These are phyloP conservation scores for Chionomys nivalis DNA, from an alignment of 2,113 vertebrate species.

Conservation along the genomic window DNA sequence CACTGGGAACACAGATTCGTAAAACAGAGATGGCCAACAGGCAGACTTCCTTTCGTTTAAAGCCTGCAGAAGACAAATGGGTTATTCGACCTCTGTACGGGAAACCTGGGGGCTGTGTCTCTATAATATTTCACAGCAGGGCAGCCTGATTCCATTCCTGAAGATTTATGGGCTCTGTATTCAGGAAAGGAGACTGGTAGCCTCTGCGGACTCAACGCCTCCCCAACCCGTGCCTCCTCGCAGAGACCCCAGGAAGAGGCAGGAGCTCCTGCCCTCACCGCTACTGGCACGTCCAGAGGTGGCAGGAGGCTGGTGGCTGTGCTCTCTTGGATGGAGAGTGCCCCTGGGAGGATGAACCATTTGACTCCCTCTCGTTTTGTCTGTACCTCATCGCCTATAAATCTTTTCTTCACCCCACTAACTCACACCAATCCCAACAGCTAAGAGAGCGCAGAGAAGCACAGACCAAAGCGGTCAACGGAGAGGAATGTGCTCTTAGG, in stretches of 20 bases:
- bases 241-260: neutral
- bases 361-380: conserved; percentile 51
- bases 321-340: neutral
- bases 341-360: neutral
- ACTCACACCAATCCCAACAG: conserved; percentile 45
- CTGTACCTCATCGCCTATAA: conserved; percentile 54
- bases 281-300: neutral
- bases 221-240: neutral
- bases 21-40: conserved; percentile 56
- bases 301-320: neutral
- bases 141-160: conserved; percentile 52
- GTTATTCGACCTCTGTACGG: conserved; percentile 62
- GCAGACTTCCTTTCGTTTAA: conserved; percentile 64
- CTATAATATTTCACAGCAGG: neutral
- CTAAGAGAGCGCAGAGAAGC: conserved; percentile 27
- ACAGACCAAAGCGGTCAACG: conserved; percentile 1
- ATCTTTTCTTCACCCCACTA: conserved; percentile 63
- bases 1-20: conserved; percentile 50
- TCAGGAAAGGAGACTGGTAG: conserved; percentile 1
- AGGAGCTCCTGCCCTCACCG: neutral
- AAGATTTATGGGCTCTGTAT: conserved; percentile 62
- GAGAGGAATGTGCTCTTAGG: conserved; percentile 56
- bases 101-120: conserved; percentile 62
- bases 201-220: neutral
- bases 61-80: conserved; percentile 64